Base-by-base conservation (phyloP, 2,797 vertebrate genomes). In the Crotalus adamanteus region DNA sequence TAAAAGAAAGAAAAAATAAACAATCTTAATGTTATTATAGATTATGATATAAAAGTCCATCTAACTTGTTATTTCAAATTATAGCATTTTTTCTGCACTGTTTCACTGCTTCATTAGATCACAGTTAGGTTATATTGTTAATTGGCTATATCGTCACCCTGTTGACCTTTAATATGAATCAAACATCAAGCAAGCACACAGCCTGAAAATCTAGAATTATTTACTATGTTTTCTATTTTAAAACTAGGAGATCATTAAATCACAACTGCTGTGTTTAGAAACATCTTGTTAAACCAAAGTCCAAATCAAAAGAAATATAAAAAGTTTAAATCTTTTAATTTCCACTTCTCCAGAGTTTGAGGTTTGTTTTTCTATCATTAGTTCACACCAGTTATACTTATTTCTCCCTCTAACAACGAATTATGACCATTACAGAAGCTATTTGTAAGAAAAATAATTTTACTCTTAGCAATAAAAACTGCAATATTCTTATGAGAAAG, bases 391-490 rank as follows among this genome's bases (percentile, higher is more conserved):
- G 8, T 37, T 4, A 89, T 93, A 94, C 91, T 94, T 95, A 92
- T 95, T 95, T 90, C 56, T 37, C 3, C 5, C 26, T 25, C 93
- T 94, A 53, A 92, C 96, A 95, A 91, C 63, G 89, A 88, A 96
- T 83, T 51, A 91, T 95, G 85, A 92, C 8, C 26, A 20, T 86
- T 92, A 96, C 59, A 89, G 55, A 95, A 94, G 88, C 53, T 95
- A 91, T 92, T 95, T 95, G 57, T 90, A 94, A 95, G 92, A 95
- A 87, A 60, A 95, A 94, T 96, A 96, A 90, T 95, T 94, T 87
- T 57, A 94, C 78, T 26, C 57, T 57, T 28, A 95, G 69, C 42
- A 57, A 88, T 92, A 93, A 95, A 93, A 95, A 95, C 83, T 94
- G 90, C 89, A 94, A 59, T 91, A 94, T 96, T 97, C 95, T 95